A percentile compares a stretch with the other conserved stretches of the same genome.
These are phyloP conservation scores for Isotomurus palustris DNA, from an alignment of 2,888 invertebrate genomes.

Conservation along the genomic window DNA sequence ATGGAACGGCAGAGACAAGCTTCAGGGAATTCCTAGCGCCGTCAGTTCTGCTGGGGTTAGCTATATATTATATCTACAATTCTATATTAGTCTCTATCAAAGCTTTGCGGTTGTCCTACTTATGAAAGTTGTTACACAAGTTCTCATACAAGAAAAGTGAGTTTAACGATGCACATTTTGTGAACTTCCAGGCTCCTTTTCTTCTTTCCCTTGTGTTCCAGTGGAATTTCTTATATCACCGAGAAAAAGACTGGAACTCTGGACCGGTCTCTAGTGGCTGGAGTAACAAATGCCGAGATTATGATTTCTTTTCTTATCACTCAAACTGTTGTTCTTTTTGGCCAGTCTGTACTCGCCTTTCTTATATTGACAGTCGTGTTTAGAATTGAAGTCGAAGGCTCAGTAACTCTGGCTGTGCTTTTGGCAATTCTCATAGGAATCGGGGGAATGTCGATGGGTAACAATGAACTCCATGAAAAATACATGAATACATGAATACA, in stretches of 20 bases:
- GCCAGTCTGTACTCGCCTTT: slow-evolving; percentile 83
- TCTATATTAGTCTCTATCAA: not conserved
- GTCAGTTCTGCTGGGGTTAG: slow-evolving; percentile 87
- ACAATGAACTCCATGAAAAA: slow-evolving; percentile 46
- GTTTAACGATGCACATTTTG: slow-evolving; percentile 18
- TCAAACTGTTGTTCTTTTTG: slow-evolving; percentile 90
- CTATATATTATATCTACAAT: slow-evolving; percentile 35
- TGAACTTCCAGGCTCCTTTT: slow-evolving; percentile 79
- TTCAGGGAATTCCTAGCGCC: slow-evolving; percentile 95
- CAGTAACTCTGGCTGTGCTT: slow-evolving; percentile 74
- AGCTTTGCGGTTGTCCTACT: not conserved
- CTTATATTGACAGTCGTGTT: slow-evolving; percentile 87
- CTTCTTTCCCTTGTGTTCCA: slow-evolving; percentile 72
- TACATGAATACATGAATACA: not conserved
- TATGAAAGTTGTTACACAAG: not conserved
- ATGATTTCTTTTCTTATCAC: slow-evolving; percentile 88
- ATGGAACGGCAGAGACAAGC: slow-evolving; percentile 79
- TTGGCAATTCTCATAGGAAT: slow-evolving; percentile 83
- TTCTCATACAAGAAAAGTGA: slow-evolving; percentile 1
- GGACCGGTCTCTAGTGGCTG: slow-evolving; percentile 51
- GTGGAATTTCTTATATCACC: slow-evolving; percentile 33
- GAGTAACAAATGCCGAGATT: slow-evolving; percentile 84
- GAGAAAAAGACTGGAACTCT: slow-evolving; percentile 41
- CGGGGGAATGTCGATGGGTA: slow-evolving; percentile 94
- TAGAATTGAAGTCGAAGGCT: slow-evolving; percentile 82